A percentile compares a stretch with the other conserved stretches of the same genome.
phyloP scores from a whole-genome alignment of 2,113 vertebrate species.

The Trogon melanurus region DNA sequence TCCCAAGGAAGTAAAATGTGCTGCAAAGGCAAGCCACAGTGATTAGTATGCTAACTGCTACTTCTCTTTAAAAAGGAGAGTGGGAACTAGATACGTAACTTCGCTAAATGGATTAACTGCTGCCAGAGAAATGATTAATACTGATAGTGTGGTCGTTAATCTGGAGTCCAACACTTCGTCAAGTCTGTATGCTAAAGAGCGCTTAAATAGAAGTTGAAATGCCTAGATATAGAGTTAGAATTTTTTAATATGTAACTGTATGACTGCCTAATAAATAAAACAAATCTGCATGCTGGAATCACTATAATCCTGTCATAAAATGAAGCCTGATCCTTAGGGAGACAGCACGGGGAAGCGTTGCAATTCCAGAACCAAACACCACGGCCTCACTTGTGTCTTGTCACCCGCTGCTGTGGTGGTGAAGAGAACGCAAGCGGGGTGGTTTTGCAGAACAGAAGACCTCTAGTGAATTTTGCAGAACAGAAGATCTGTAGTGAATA shows the following conservation, averaged over 20 bases:
- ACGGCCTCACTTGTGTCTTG: background rate
- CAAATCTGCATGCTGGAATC: conserved; percentile 55
- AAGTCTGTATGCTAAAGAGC: conserved; percentile 27
- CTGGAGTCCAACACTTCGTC: conserved; percentile 19
- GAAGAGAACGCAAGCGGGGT: background rate
- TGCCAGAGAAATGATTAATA: conserved; percentile 28
- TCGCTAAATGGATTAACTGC: conserved; percentile 43
- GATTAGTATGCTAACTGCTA: conserved; percentile 70
- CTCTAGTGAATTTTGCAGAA: background rate
- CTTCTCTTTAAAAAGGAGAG: conserved; percentile 72
- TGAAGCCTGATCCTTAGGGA: background rate
- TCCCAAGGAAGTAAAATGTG: conserved; percentile 76
- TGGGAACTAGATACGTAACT: conserved; percentile 33
- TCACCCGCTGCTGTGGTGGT: background rate
- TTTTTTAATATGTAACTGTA: conserved; percentile 25
- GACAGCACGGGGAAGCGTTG: background rate
- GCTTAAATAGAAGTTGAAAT: conserved; percentile 31
- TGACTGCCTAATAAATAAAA: conserved; percentile 26
- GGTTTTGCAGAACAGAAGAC: background rate
- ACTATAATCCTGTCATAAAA: conserved; percentile 25
- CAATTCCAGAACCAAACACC: background rate
- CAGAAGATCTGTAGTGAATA: background rate
- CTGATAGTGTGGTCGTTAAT: conserved; percentile 19
- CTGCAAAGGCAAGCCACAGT: conserved; percentile 63
- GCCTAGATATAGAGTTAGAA: conserved; percentile 13